Conservation (phyloP, 1,140 invertebrate species). For the Thalassaphorura encarpata region DNA sequence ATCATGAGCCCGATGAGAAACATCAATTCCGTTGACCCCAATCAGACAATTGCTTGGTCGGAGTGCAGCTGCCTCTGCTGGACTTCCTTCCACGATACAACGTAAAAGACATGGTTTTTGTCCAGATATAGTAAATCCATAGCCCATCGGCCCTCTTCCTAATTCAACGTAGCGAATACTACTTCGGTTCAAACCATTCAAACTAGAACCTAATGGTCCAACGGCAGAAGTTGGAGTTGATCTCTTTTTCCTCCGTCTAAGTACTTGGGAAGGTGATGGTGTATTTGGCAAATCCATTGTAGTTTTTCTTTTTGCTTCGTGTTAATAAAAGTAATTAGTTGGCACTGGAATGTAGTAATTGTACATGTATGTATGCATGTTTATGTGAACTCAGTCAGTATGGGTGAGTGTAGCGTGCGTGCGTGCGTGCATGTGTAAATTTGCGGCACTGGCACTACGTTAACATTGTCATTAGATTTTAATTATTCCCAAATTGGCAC, state of each 20-base stretch:
- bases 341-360: too few relatives aligned
- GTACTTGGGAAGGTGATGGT: conserved; percentile 15
- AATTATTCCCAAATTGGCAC: too few relatives aligned
- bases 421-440: too few relatives aligned
- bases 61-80: conserved; percentile 72
- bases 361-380: too few relatives aligned
- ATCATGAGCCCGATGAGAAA: conserved; percentile 79
- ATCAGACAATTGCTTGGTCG: conserved; percentile 83
- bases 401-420: too few relatives aligned
- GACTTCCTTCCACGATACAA: conserved; percentile 72
- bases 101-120: conserved; percentile 82
- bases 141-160: conserved; percentile 68
- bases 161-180: conserved; percentile 74
- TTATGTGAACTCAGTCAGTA: too few relatives aligned
- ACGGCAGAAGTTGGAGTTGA: conserved; percentile 14
- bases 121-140: conserved; percentile 87
- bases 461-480: too few relatives aligned
- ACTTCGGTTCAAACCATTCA: conserved; percentile 27
- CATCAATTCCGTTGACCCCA: conserved; percentile 79
- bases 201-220: conserved; percentile 18
- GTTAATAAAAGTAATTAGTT: too few relatives aligned
- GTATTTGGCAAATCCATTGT: conserved; percentile 19
- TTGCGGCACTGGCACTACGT: too few relatives aligned
- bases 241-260: conserved; percentile 26
- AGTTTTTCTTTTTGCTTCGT: background rate